Evolutionary conservation across 2,797 vertebrate genomes (phyloP).

Genomic region (Tenualosa thibaudeaui): DNA sequence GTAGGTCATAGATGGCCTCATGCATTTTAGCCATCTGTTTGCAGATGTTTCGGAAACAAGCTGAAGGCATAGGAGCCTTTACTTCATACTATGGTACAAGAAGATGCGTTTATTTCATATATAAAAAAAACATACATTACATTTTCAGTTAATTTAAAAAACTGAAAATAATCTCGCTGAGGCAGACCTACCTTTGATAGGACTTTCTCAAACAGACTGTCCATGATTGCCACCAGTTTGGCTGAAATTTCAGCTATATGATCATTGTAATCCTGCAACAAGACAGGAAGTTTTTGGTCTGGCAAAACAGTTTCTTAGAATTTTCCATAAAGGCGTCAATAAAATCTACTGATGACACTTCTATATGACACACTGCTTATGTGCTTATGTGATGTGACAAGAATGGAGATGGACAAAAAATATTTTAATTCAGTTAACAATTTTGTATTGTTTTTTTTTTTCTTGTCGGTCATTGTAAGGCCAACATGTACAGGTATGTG

Average conservation of each 20-base stretch:
- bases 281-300: conserved; percentile 47
- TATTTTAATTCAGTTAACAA: neutral
- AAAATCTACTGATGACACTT: neutral
- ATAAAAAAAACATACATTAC: too few species aligned
- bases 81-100: conserved; percentile 86
- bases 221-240: conserved; percentile 98
- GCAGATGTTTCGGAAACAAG: conserved; percentile 93
- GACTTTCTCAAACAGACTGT: conserved; percentile 93
- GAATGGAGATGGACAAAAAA: neutral
- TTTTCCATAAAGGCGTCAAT: neutral
- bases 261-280: conserved; percentile 92
- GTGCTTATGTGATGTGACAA: neutral
- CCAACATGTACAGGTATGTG: neutral
- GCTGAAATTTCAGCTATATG: conserved; percentile 95
- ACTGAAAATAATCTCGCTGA: neutral
- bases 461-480: neutral
- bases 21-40: conserved; percentile 99
- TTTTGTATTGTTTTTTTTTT: neutral
- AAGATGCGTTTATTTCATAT: neutral
- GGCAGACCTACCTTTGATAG: conserved; percentile 84
- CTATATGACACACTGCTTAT: neutral
- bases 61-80: conserved; percentile 95
- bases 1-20: conserved; percentile 91
- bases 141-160: too few species aligned
- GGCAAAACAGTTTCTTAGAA: neutral